Conservation (phyloP, 2,113 vertebrate species). For the Cairina moschata region DNA sequence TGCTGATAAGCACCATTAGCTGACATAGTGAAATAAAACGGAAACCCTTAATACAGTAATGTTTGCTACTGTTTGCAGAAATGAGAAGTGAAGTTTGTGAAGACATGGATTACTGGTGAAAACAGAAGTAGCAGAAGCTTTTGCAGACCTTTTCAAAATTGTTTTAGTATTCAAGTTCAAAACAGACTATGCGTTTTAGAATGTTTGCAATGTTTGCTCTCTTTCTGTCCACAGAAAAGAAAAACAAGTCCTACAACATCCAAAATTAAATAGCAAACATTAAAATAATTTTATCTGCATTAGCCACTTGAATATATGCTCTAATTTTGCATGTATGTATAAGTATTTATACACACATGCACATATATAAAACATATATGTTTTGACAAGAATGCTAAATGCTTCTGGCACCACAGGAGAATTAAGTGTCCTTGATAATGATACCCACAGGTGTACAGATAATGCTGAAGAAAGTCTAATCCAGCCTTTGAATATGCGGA, state of each 20-base stretch:
- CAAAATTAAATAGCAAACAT: background rate
- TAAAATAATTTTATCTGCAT: background rate
- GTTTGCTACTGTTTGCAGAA: slow-evolving; percentile 36
- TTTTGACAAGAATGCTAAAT: background rate
- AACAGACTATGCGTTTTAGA: background rate
- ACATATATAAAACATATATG: background rate
- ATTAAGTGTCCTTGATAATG: background rate
- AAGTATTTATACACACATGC: background rate
- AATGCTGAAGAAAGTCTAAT: background rate
- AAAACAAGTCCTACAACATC: background rate
- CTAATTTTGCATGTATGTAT: background rate
- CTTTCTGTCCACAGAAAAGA: background rate
- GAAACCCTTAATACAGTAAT: background rate
- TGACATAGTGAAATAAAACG: slow-evolving; percentile 51
- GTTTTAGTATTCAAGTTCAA: background rate
- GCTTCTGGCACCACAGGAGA: background rate
- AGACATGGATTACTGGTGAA: background rate
- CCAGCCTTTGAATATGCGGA: background rate
- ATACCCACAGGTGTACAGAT: background rate
- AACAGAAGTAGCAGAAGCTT: background rate
- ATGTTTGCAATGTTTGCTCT: background rate
- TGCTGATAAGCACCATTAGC: slow-evolving; percentile 31
- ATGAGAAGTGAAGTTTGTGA: slow-evolving; percentile 5
- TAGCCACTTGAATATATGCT: background rate
- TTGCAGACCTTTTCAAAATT: background rate